Evolutionary conservation across 1,140 invertebrate species (phyloP).

Genomic region (Melipona quadrifasciata): DNA sequence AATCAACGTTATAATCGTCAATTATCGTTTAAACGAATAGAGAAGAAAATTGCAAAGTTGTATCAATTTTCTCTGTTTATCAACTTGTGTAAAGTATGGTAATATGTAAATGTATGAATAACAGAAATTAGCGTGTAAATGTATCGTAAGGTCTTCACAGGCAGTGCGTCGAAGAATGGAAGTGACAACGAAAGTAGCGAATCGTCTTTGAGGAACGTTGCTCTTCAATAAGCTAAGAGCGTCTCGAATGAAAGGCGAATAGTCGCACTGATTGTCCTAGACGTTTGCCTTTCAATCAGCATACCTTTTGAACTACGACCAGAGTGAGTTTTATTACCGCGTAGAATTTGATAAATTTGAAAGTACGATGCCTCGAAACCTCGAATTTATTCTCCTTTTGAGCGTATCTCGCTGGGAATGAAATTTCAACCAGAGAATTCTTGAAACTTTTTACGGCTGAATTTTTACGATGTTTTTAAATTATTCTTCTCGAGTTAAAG

Average conservation of each 20-base stretch:
- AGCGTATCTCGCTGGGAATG: neutral
- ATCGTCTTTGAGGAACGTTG: neutral
- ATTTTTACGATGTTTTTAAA: no score
- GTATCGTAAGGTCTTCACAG: neutral
- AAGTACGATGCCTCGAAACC: neutral
- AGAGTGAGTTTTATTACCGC: neutral
- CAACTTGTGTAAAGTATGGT: conserved; percentile 7
- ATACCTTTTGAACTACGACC: neutral
- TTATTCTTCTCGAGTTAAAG: no score
- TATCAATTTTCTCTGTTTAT: conserved; percentile 7
- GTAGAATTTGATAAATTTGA: neutral
- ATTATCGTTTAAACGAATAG: neutral
- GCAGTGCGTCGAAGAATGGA: neutral
- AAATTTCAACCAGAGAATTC: neutral
- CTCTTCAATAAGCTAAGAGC: neutral
- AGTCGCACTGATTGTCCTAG: conserved; percentile 10
- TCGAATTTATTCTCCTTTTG: neutral
- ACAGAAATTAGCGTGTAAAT: neutral
- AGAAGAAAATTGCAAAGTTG: neutral
- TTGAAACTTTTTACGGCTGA: no score
- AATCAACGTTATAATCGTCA: conserved; percentile 3
- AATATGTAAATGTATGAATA: neutral
- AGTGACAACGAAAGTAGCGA: neutral
- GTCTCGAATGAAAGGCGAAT: no score
- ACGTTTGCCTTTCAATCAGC: conserved; percentile 26